These are phyloP conservation scores for Lingula anatina DNA, from an alignment of 2,888 invertebrate genomes.

Conservation along the genomic window DNA sequence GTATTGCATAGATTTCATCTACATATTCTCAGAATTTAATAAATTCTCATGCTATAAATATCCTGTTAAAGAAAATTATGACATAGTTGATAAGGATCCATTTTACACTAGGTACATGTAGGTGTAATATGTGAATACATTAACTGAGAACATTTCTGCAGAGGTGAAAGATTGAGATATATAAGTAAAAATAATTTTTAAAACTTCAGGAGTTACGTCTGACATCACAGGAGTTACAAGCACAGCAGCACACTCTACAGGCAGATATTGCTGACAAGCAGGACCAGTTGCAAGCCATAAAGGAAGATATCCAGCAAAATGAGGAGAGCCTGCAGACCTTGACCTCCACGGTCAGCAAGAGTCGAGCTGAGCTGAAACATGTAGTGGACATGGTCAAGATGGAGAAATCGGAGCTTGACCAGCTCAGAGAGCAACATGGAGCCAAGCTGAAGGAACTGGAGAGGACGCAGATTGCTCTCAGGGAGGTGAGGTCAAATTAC, in stretches of 20 bases:
- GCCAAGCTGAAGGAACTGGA: conserved; percentile 34
- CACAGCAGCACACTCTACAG: conserved; percentile 27
- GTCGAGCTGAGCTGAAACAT: conserved; percentile 38
- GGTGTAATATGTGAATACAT: too few species aligned
- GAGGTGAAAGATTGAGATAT: too few species aligned
- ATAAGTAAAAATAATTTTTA: background rate
- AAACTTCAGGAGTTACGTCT: conserved; percentile 24
- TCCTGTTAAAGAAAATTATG: too few species aligned
- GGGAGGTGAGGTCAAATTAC: conserved; percentile 34
- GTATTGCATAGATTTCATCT: too few species aligned
- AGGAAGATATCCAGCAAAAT: conserved; percentile 5
- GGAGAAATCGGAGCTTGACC: conserved; percentile 34
- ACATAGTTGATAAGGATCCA: too few species aligned
- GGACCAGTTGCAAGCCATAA: conserved; percentile 11
- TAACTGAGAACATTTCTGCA: too few species aligned
- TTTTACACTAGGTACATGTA: too few species aligned
- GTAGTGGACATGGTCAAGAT: conserved; percentile 36
- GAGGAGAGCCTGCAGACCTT: conserved; percentile 25
- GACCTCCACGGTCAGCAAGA: conserved; percentile 31
- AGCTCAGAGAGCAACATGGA: conserved; percentile 29
- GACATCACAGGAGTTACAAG: conserved; percentile 23
- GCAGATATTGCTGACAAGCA: conserved; percentile 25
- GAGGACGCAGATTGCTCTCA: conserved; percentile 29
- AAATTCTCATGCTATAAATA: too few species aligned
- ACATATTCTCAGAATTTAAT: too few species aligned